Percentiles rank a stretch among this genome's conserved stretches.
phyloP scores from a whole-genome alignment of 2,797 vertebrate species.

The Choloepus didactylus region DNA sequence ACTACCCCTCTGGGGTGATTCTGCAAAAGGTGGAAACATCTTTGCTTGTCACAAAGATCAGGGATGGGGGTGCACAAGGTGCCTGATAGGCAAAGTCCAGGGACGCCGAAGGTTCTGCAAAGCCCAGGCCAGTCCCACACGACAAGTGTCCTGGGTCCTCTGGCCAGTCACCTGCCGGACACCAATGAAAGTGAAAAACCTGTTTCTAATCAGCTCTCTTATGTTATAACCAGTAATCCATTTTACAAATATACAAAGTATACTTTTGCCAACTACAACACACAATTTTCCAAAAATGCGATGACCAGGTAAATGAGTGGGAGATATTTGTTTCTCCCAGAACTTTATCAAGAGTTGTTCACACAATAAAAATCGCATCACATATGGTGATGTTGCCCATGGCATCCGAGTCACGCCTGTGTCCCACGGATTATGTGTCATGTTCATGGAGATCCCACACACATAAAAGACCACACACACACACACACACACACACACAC shows the following conservation, averaged over 20 bases:
- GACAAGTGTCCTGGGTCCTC: too few relatives aligned
- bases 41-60: background rate
- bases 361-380: background rate
- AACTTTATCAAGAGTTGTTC: background rate
- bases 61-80: too few relatives aligned
- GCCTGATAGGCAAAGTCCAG: background rate
- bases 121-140: too few relatives aligned
- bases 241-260: background rate
- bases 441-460: background rate
- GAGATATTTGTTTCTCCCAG: background rate
- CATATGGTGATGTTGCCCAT: background rate
- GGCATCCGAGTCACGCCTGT: background rate
- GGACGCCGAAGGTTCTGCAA: background rate
- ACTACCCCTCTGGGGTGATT: background rate
- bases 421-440: background rate
- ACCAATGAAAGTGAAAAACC: background rate
- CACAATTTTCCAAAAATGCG: background rate
- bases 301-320: too few relatives aligned
- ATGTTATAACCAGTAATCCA: background rate
- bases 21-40: background rate
- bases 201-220: background rate
- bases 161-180: background rate
- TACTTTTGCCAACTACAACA: background rate
- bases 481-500: too few relatives aligned
- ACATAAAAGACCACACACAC: too few relatives aligned